Evolutionary conservation across 2,797 vertebrate species (phyloP).

Genomic region (Sebastes melanostomus): DNA sequence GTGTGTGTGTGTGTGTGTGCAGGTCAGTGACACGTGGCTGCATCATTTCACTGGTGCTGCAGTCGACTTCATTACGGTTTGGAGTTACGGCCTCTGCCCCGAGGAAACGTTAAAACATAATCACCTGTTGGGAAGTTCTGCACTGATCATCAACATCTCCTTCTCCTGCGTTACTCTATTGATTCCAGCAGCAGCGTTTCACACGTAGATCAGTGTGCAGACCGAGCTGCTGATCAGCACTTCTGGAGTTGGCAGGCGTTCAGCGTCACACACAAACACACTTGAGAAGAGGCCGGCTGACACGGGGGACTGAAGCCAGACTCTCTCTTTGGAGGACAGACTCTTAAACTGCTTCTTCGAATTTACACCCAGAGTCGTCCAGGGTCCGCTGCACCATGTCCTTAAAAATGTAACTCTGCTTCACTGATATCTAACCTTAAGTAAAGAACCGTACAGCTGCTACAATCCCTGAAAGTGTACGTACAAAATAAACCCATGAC

Average conservation of each 20-base stretch:
- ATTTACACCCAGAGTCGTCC: neutral
- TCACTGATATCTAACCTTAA: neutral
- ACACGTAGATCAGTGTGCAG: conserved; percentile 2
- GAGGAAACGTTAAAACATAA: neutral
- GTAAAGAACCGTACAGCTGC: neutral
- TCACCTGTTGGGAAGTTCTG: conserved; percentile 20
- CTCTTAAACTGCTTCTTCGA: neutral
- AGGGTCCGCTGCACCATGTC: neutral
- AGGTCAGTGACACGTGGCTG: conserved; percentile 1
- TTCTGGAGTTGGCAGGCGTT: conserved; percentile 21
- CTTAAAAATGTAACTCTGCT: neutral
- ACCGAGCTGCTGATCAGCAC: conserved; percentile 21
- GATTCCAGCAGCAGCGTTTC: neutral
- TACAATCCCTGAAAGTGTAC: neutral
- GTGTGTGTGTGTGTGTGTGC: neutral
- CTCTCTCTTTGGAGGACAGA: conserved; percentile 2
- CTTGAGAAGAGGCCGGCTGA: neutral
- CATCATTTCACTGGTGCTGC: neutral
- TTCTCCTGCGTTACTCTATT: neutral
- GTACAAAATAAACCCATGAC: neutral
- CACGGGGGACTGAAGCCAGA: neutral
- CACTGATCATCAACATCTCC: neutral
- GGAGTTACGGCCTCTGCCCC: neutral
- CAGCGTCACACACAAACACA: conserved; percentile 11
- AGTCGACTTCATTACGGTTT: neutral